phyloP scores from a whole-genome alignment of 2,797 vertebrate species.

The Gymnodraco acuticeps region DNA sequence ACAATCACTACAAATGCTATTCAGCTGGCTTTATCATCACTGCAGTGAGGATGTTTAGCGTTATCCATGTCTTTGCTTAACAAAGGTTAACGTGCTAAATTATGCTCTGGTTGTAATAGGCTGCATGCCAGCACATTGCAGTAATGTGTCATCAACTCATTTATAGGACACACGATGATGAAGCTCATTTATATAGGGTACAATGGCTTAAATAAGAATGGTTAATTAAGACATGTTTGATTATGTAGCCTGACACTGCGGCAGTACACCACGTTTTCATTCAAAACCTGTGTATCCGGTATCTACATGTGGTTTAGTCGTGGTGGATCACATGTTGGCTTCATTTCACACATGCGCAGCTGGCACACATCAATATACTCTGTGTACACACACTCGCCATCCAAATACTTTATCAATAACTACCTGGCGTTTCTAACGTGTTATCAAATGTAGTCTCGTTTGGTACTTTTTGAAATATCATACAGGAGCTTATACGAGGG shows the following conservation, averaged over 20 bases:
- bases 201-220: not conserved
- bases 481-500: not conserved
- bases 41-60: not conserved
- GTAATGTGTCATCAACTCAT: conserved; percentile 31
- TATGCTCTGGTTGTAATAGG: not conserved
- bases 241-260: not conserved
- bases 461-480: not conserved
- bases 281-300: conserved; percentile 29
- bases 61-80: accelerated
- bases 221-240: not conserved
- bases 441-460: accelerated
- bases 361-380: not conserved
- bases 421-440: accelerated
- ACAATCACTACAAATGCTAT: not conserved
- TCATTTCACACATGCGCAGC: conserved; percentile 59
- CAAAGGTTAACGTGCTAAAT: not conserved
- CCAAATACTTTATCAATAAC: accelerated
- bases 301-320: conserved; percentile 58
- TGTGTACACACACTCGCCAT: too few relatives aligned
- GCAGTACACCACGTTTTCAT: conserved; percentile 14
- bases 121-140: conserved; percentile 43
- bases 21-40: accelerated
- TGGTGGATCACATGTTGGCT: conserved; percentile 63
- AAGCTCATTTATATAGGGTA: not conserved
- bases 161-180: not conserved